phyloP scores from a whole-genome alignment of 2,888 invertebrate species.

The Synergus itoensis region DNA sequence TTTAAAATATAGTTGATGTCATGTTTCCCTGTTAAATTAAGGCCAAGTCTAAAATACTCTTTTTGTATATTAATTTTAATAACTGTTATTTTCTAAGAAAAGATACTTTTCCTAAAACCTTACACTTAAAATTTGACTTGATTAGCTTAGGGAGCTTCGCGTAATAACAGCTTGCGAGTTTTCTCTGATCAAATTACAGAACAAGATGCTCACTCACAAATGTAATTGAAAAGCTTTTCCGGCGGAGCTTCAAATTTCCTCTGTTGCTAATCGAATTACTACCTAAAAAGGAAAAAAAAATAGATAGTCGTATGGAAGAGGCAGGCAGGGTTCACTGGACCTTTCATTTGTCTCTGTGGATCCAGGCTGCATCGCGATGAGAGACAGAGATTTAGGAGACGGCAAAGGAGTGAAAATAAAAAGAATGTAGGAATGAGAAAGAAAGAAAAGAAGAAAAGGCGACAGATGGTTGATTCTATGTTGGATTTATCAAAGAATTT shows the following conservation, averaged over 20 bases:
- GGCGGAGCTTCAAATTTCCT: conserved; percentile 32
- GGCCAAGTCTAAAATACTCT: no score
- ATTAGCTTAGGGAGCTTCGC: not conserved
- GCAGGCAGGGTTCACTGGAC: conserved; percentile 3
- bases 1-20: not conserved
- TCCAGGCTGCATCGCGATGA: conserved; percentile 25
- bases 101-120: not conserved
- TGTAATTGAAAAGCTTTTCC: conserved; percentile 41
- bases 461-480: not conserved
- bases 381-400: conserved; percentile 24
- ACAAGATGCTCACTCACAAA: conserved; percentile 31
- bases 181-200: conserved; percentile 26
- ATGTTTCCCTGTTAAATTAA: no score
- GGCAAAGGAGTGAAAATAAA: not conserved
- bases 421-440: not conserved
- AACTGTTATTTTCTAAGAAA: no score
- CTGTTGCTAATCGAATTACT: conserved; percentile 28
- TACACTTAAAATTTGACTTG: not conserved
- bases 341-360: conserved; percentile 23
- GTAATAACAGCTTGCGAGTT: conserved; percentile 18
- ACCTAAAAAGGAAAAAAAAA: conserved; percentile 1
- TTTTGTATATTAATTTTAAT: no score
- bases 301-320: conserved; percentile 5
- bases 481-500: not conserved
- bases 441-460: not conserved